Percentiles rank a stretch among this genome's conserved stretches.
Evolutionary conservation across 2,797 vertebrate species (phyloP).

Genomic region (Linurgus olivaceus): DNA sequence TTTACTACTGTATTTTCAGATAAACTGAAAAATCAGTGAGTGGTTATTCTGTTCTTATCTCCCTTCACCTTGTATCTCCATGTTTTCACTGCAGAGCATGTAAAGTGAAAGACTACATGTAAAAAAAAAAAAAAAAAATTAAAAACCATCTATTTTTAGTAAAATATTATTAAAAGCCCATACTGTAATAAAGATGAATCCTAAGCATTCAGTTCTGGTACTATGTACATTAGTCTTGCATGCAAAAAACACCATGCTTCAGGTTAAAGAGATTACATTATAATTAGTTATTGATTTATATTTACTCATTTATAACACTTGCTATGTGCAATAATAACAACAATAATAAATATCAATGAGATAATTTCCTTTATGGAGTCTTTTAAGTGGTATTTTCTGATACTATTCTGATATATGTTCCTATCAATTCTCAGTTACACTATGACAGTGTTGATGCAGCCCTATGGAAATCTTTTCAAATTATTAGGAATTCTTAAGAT

Average conservation of each 20-base stretch:
- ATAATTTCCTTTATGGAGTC: neutral
- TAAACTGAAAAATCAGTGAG: neutral
- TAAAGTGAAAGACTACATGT: neutral
- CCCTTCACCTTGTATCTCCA: neutral
- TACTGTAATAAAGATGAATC: neutral
- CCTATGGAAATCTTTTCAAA: neutral
- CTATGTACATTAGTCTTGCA: neutral
- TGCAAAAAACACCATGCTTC: neutral
- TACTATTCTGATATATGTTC: neutral
- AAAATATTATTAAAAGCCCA: neutral
- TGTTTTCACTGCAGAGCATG: neutral
- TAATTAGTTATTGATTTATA: neutral
- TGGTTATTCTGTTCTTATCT: neutral
- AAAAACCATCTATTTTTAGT: neutral
- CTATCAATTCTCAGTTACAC: neutral
- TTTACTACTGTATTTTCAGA: neutral
- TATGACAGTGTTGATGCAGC: neutral
- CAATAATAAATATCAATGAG: neutral
- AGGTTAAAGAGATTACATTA: neutral
- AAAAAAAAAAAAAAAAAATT: neutral
- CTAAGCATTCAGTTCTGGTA: neutral
- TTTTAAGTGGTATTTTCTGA: neutral
- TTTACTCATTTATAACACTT: neutral
- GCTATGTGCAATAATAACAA: neutral
- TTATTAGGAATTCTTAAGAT: neutral